These are phyloP conservation scores for Nerophis ophidion DNA, from an alignment of 2,113 vertebrate genomes.

Conservation along the genomic window DNA sequence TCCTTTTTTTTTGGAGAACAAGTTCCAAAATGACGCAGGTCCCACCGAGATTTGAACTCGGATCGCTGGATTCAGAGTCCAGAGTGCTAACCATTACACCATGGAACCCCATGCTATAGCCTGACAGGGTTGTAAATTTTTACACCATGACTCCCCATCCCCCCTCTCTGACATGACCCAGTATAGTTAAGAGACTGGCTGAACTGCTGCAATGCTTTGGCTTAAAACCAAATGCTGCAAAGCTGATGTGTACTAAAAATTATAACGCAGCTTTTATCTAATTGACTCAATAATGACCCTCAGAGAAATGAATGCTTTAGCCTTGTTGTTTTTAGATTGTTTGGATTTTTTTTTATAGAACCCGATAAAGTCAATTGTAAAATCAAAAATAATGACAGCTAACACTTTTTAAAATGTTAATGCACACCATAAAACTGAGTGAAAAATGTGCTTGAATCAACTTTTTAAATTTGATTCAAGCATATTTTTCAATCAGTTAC, in stretches of 20 bases:
- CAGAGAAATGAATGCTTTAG: not conserved
- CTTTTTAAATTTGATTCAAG: not conserved
- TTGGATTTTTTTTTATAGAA: not conserved
- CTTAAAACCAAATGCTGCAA: not conserved
- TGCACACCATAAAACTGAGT: too few species aligned
- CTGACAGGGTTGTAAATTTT: not conserved
- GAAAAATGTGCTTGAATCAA: not conserved
- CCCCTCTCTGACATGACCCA: not conserved
- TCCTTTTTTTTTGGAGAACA: not conserved
- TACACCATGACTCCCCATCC: not conserved
- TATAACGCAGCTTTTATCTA: not conserved
- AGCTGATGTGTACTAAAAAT: not conserved
- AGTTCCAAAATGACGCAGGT: constrained; percentile 16
- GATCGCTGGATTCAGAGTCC: constrained; percentile 78
- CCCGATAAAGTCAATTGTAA: not conserved
- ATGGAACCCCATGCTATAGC: constrained; percentile 13
- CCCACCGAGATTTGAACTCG: constrained; percentile 72
- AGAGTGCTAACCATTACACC: constrained; percentile 78
- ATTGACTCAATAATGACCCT: not conserved
- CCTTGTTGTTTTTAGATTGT: not conserved
- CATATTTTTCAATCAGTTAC: too few species aligned
- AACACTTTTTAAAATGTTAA: too few species aligned
- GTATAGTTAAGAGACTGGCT: not conserved
- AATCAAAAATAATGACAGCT: not conserved
- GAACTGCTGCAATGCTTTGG: not conserved